Percentiles rank a stretch among this genome's conserved stretches.
These are phyloP conservation scores for Platypus cylindrus DNA, from an alignment of 2,888 invertebrate genomes.

Conservation along the genomic window DNA sequence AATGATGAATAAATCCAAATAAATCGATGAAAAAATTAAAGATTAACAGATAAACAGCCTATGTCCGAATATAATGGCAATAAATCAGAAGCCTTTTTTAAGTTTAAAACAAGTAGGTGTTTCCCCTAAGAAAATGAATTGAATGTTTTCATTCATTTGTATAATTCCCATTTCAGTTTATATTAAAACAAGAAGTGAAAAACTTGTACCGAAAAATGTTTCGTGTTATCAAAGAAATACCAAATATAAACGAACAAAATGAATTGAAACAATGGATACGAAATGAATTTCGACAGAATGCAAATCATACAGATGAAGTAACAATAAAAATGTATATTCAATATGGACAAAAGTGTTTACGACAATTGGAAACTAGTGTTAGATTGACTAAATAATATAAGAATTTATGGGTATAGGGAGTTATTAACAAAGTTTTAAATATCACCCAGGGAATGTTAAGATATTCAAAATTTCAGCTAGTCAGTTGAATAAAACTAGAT, in stretches of 20 bases:
- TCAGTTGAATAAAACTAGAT: no score
- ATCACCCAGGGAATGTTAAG: no score
- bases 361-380: constrained; percentile 52
- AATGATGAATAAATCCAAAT: no score
- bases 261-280: constrained; percentile 64
- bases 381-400: constrained; percentile 39
- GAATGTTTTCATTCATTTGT: background rate
- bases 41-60: no score
- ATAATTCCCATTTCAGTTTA: constrained; percentile 48
- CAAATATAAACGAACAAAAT: constrained; percentile 46
- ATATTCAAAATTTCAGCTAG: no score
- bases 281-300: constrained; percentile 59
- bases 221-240: constrained; percentile 51
- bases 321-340: constrained; percentile 58
- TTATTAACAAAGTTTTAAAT: no score
- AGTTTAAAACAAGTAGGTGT: constrained; percentile 47
- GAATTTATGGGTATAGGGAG: no score
- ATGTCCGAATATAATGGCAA: constrained; percentile 15
- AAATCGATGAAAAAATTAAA: no score
- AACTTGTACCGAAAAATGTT: constrained; percentile 63
- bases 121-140: background rate
- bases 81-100: constrained; percentile 27
- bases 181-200: constrained; percentile 65
- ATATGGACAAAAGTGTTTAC: constrained; percentile 55
- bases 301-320: constrained; percentile 57